Base-by-base conservation (phyloP, 1,140 invertebrate genomes). In the Hyles euphorbiae region DNA sequence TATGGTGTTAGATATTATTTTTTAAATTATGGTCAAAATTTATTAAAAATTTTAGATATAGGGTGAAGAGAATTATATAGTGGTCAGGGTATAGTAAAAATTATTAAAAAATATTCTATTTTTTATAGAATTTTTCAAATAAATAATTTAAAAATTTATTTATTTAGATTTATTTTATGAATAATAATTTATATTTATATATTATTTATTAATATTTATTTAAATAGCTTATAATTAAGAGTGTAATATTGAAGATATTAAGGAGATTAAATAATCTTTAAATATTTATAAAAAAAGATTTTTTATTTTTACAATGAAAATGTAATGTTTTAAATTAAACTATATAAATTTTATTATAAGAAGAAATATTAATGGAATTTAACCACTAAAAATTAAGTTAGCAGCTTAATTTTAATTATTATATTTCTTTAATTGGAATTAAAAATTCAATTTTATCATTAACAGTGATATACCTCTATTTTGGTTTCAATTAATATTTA, bases 191-290 rank as follows among this genome's bases (percentile, higher is more conserved):
- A 22, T 22, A 22, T 22, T 22, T 22, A 22, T 22, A 22, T 22
- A 22, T 22, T 22, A 22, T 22, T 22, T 22, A 22, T 22, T 22
- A 22, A 22, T 22, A 22, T 22, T 89, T 81, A 36, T 53, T 90
- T 84, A 90, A 84, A 87, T 92, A 91, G 90, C 91, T 91, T 91
- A 91, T 83, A 54, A 78, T 36, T 22, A 22, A 91, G 89, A 91
- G 90, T 75, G 72, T 89, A 78, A 90, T 87, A 90, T 86, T 92
- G 91, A 91, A 91, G 89, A 90, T 91, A 87, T 91, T 90, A 76
- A 22, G 22, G 22, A 87, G 72, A 84, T 66, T 61, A 76, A 75
- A 36, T 11, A 36, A 36, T 53, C 34, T 36, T 5, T 40, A 53
- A 12, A 78, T 79, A 74, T 80, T 89, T 86, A 85, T 87, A 89